phyloP scores from a whole-genome alignment of 2,888 invertebrate genomes.

The Psylliodes chrysocephalus region DNA sequence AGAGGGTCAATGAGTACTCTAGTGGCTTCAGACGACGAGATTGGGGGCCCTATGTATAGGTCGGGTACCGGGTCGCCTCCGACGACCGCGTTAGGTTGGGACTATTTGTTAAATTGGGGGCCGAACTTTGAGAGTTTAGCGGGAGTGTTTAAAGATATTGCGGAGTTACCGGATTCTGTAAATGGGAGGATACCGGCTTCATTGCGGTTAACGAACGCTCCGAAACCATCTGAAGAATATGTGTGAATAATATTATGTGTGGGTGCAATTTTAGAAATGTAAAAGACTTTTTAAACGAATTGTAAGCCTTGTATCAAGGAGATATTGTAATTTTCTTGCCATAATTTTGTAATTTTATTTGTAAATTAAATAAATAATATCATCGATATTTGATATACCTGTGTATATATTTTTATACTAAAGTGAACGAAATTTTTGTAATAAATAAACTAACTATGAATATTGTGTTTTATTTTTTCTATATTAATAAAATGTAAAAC shows the following conservation, averaged over 20 bases:
- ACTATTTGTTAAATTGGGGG: conserved; percentile 95
- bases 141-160: conserved; percentile 96
- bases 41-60: conserved; percentile 81
- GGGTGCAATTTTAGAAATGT: conserved; percentile 32
- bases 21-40: conserved; percentile 92
- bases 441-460: conserved; percentile 50
- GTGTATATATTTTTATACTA: conserved; percentile 56
- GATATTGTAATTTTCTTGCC: conserved; percentile 58
- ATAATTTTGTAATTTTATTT: conserved; percentile 56
- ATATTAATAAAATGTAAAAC: background rate
- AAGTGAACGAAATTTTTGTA: conserved; percentile 51
- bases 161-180: conserved; percentile 88
- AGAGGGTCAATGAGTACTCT: conserved; percentile 92
- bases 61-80: conserved; percentile 84
- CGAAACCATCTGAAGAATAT: conserved; percentile 91
- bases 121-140: conserved; percentile 95
- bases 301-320: conserved; percentile 61
- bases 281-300: conserved; percentile 35
- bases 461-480: background rate
- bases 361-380: conserved; percentile 40
- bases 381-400: conserved; percentile 27
- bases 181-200: conserved; percentile 79
- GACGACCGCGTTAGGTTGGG: conserved; percentile 87
- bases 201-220: conserved; percentile 80
- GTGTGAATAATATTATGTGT: conserved; percentile 67